phyloP scores from a whole-genome alignment of 2,797 vertebrate genomes.

The Eurystomus glaucurus region DNA sequence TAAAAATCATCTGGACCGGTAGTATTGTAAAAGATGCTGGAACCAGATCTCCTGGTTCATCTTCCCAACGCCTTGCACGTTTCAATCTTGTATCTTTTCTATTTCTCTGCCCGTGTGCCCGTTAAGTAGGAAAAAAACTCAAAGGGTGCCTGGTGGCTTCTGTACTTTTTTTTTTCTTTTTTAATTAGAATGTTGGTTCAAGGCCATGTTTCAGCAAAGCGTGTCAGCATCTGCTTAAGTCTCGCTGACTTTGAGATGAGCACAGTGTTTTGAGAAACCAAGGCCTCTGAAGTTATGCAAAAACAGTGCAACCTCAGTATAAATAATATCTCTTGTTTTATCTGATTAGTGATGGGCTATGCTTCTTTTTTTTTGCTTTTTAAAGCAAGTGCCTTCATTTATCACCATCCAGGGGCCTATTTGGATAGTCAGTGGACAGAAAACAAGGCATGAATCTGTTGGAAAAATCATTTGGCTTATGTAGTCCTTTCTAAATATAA shows the following conservation, averaged over 20 bases:
- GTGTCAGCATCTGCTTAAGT: constrained; percentile 43
- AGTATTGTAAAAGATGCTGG: neutral
- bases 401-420: constrained; percentile 34
- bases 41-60: neutral
- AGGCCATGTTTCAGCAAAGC: constrained; percentile 51
- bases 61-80: rapidly evolving
- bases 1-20: rapidly evolving
- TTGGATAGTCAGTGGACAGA: constrained; percentile 63
- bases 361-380: neutral
- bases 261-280: neutral
- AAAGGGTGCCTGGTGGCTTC: constrained; percentile 23
- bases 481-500: constrained; percentile 67
- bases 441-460: constrained; percentile 58
- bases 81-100: neutral
- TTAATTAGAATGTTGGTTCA: constrained; percentile 53
- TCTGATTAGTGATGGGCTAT: constrained; percentile 41
- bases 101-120: neutral
- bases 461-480: constrained; percentile 53
- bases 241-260: neutral
- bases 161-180: neutral
- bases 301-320: neutral
- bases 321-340: constrained; percentile 34
- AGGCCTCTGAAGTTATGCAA: constrained; percentile 18
- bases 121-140: constrained; percentile 21
- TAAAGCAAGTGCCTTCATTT: constrained; percentile 43